These are phyloP conservation scores for Coptodon rendalli DNA, from an alignment of 2,113 vertebrate genomes.

Conservation along the genomic window DNA sequence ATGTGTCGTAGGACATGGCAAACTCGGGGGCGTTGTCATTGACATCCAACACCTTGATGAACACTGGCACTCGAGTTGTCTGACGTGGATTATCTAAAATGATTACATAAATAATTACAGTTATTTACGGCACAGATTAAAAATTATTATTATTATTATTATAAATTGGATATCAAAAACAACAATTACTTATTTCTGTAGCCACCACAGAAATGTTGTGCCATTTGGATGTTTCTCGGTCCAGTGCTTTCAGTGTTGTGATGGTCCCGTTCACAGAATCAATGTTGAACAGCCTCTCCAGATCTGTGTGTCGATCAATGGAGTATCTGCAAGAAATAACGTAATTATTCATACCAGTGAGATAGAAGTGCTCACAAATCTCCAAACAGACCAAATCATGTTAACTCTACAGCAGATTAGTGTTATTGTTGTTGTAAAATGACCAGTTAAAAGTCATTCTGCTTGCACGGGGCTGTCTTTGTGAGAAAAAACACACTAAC, in stretches of 20 bases:
- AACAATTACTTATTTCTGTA: slow-evolving; percentile 84
- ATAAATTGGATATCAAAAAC: not conserved
- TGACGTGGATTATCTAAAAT: slow-evolving; percentile 85
- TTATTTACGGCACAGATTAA: rapidly evolving
- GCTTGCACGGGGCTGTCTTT: not conserved
- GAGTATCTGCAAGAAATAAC: slow-evolving; percentile 77
- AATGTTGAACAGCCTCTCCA: slow-evolving; percentile 89
- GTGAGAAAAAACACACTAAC: not conserved
- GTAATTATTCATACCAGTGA: no score
- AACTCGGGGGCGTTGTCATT: slow-evolving; percentile 96
- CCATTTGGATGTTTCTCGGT: slow-evolving; percentile 90
- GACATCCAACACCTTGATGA: slow-evolving; percentile 90
- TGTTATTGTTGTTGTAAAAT: not conserved
- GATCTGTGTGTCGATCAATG: slow-evolving; percentile 89
- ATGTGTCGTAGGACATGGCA: slow-evolving; percentile 92
- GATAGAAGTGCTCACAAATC: not conserved
- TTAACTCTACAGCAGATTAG: not conserved
- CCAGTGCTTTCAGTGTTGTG: slow-evolving; percentile 85
- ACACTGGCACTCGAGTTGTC: slow-evolving; percentile 85
- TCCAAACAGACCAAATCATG: not conserved
- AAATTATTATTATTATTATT: not conserved
- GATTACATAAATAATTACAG: not conserved
- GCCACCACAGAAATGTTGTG: slow-evolving; percentile 93
- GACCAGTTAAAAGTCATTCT: not conserved
- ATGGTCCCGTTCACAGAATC: slow-evolving; percentile 90